A percentile compares a stretch with the other conserved stretches of the same genome.
Conservation (phyloP, 2,113 vertebrate genomes). For the Tinamus guttatus region DNA sequence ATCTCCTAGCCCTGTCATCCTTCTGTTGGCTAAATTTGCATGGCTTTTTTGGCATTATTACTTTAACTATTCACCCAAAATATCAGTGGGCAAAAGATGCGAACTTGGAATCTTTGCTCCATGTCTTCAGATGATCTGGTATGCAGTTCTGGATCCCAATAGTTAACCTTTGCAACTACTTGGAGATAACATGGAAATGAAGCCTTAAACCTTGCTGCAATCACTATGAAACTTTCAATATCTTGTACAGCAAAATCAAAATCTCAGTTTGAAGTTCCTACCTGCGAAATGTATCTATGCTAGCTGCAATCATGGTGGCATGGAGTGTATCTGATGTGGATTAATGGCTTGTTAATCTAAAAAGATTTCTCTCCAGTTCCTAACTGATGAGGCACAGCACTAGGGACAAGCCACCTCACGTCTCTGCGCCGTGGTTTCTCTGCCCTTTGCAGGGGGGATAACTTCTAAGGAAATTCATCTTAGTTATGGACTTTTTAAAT, state of each 20-base stretch:
- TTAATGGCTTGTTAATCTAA: not conserved
- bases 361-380: not conserved
- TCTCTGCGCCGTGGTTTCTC: not conserved
- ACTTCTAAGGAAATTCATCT: not conserved
- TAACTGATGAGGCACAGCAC: not conserved
- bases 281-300: not conserved
- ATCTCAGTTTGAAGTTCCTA: not conserved
- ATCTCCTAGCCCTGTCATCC: not conserved
- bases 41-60: not conserved
- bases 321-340: not conserved
- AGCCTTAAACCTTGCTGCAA: not conserved
- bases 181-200: not conserved
- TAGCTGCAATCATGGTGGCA: not conserved
- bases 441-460: not conserved
- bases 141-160: not conserved
- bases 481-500: not conserved
- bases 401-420: not conserved
- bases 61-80: not conserved
- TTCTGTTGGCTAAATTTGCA: not conserved
- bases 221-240: not conserved
- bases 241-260: not conserved
- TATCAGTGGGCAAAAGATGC: not conserved
- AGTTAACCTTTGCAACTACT: not conserved
- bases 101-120: not conserved
- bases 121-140: not conserved